A percentile compares a stretch with the other conserved stretches of the same genome.
Evolutionary conservation across 2,113 vertebrate species (phyloP).

Genomic region (Sigmodon hispidus): DNA sequence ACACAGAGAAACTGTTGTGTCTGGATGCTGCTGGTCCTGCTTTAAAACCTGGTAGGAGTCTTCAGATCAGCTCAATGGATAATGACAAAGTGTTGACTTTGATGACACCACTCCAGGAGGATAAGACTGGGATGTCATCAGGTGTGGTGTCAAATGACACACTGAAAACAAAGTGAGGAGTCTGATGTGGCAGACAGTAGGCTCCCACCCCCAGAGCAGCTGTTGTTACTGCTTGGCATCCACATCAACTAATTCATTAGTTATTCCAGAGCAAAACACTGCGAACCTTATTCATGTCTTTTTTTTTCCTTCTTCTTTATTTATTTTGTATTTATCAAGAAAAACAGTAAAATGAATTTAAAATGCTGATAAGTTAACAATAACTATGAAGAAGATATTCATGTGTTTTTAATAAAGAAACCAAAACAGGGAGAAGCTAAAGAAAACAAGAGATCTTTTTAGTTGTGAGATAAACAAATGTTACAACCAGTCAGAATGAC

Average conservation of each 20-base stretch:
- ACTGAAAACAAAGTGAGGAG: slow-evolving; percentile 24
- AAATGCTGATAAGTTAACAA: too few relatives aligned
- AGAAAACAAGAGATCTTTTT: slow-evolving; percentile 33
- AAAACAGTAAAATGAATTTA: too few relatives aligned
- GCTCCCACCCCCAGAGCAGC: background rate
- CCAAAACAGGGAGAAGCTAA: slow-evolving; percentile 12
- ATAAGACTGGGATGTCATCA: slow-evolving; percentile 30
- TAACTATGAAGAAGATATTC: too few relatives aligned
- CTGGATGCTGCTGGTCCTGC: background rate
- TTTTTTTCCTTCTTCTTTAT: too few relatives aligned
- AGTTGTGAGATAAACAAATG: background rate
- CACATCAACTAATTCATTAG: slow-evolving; percentile 39
- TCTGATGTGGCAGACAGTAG: background rate
- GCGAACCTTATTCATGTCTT: background rate
- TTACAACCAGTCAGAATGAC: background rate
- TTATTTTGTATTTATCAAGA: too few relatives aligned
- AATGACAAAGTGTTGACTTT: slow-evolving; percentile 69
- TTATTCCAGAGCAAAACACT: slow-evolving; percentile 3
- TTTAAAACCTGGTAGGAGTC: slow-evolving; percentile 40
- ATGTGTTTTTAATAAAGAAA: slow-evolving; percentile 54
- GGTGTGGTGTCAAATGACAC: slow-evolving; percentile 46
- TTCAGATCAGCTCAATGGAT: slow-evolving; percentile 50
- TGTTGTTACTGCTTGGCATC: background rate
- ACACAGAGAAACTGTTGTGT: background rate
- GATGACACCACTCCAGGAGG: slow-evolving; percentile 36